Evolutionary conservation across 2,797 vertebrate species (phyloP).

Genomic region (Xerus rutilus): DNA sequence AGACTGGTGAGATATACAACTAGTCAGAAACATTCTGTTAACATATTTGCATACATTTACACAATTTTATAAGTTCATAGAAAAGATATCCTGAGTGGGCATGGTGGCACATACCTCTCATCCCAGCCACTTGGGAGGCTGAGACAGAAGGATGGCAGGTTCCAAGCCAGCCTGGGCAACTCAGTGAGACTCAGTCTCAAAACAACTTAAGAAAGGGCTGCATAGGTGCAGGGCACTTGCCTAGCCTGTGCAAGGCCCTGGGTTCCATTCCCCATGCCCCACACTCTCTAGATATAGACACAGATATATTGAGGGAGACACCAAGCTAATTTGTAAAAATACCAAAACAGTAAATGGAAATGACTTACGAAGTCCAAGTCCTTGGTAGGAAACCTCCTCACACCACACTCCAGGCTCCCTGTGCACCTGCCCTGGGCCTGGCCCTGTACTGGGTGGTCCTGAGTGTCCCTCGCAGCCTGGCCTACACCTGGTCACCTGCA

Average conservation of each 20-base stretch:
- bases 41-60: no score
- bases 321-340: background rate
- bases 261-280: no score
- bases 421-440: background rate
- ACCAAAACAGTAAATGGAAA: background rate
- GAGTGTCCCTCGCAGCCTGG: background rate
- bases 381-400: background rate
- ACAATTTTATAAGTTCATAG: no score
- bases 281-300: background rate
- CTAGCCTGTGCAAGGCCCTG: no score
- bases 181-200: background rate
- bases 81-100: no score
- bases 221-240: no score
- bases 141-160: background rate
- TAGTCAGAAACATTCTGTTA: no score
- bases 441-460: background rate
- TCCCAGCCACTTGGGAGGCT: background rate
- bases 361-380: background rate
- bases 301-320: background rate
- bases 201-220: background rate
- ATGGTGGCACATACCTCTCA: background rate
- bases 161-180: background rate
- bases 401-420: no score
- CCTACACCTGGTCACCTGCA: background rate
- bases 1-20: no score